phyloP scores from a whole-genome alignment of 2,888 invertebrate genomes.

The Andrena hattorfiana region DNA sequence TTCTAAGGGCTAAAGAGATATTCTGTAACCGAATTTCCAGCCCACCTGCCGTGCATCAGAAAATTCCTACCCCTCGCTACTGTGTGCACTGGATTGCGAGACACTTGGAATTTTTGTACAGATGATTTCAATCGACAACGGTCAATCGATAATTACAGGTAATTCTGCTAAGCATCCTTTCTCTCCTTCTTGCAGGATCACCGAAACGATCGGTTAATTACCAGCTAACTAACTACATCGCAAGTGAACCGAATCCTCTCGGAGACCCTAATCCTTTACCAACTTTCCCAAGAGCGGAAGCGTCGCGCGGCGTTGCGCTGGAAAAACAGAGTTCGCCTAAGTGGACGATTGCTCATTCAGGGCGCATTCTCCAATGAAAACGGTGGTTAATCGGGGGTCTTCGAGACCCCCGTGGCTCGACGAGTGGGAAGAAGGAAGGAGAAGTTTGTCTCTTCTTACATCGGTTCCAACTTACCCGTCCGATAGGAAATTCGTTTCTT shows the following conservation, averaged over 20 bases:
- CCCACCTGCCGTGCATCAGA: neutral
- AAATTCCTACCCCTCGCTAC: neutral
- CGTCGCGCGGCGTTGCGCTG: constrained; percentile 4
- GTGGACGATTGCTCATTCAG: constrained; percentile 69
- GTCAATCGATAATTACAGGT: constrained; percentile 4
- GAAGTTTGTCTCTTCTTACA: constrained; percentile 72
- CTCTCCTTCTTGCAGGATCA: neutral
- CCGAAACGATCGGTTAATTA: constrained; percentile 39
- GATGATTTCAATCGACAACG: too few relatives aligned
- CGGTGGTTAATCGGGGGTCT: constrained; percentile 66
- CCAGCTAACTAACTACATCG: constrained; percentile 35
- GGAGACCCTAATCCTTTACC: constrained; percentile 21
- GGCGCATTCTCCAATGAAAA: constrained; percentile 68
- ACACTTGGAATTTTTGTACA: too few relatives aligned
- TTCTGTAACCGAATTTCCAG: neutral
- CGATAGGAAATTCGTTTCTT: constrained; percentile 73
- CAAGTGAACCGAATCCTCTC: constrained; percentile 40
- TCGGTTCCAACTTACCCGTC: constrained; percentile 71
- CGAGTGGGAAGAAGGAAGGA: constrained; percentile 45
- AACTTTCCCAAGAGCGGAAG: constrained; percentile 23
- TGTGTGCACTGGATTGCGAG: too few relatives aligned
- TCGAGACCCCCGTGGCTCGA: neutral
- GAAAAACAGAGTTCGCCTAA: constrained; percentile 38
- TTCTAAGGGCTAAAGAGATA: neutral
- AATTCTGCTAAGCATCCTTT: neutral